Percentiles rank a stretch among this genome's conserved stretches.
phyloP scores from a whole-genome alignment of 2,888 invertebrate species.

The Chrysolina americana region DNA sequence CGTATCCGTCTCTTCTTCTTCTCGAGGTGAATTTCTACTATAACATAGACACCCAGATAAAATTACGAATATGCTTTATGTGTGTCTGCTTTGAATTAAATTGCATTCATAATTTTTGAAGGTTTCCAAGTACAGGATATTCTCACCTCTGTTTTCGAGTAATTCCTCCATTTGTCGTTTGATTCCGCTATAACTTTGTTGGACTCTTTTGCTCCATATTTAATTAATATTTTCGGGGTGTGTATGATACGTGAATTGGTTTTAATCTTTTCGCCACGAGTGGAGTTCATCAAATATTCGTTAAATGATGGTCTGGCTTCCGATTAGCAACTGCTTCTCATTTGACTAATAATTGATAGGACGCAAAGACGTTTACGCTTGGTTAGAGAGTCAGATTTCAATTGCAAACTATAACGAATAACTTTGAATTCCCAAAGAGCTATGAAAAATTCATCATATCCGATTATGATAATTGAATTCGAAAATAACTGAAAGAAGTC shows the following conservation, averaged over 20 bases:
- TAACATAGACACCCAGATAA: conserved; percentile 61
- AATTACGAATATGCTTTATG: conserved; percentile 64
- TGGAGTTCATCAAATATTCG: too few species aligned
- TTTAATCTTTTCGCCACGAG: background rate
- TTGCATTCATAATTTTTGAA: conserved; percentile 60
- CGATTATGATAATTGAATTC: too few species aligned
- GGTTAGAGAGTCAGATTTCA: too few species aligned
- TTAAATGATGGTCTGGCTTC: too few species aligned
- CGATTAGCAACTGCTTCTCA: too few species aligned
- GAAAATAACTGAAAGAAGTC: too few species aligned
- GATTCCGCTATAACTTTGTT: conserved; percentile 33
- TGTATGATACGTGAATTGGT: background rate
- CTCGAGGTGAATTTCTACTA: conserved; percentile 51
- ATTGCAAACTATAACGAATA: too few species aligned
- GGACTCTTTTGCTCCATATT: background rate
- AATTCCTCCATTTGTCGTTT: conserved; percentile 46
- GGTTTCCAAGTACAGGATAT: conserved; percentile 48
- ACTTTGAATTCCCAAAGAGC: too few species aligned
- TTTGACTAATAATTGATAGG: too few species aligned
- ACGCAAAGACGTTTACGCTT: too few species aligned
- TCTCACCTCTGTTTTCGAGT: conserved; percentile 34
- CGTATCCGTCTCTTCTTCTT: conserved; percentile 59
- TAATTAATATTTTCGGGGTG: background rate
- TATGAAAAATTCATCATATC: too few species aligned
- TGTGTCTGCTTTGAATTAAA: conserved; percentile 64